Base-by-base conservation (phyloP, 2,113 vertebrate genomes). In the Pipra filicauda region DNA sequence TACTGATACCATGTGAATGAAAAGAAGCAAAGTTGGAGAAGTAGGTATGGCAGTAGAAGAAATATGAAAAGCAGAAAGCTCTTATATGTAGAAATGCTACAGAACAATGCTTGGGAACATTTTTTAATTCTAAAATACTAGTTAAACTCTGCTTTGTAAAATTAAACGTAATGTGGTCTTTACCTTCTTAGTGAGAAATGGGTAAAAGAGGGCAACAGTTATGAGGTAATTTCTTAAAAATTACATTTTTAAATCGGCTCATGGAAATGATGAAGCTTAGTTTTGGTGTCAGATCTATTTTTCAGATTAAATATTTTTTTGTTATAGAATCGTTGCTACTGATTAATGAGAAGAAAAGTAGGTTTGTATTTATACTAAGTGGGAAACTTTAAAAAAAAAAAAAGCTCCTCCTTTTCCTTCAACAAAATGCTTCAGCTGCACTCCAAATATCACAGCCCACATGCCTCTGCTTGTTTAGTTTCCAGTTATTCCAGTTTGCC, bases 401-500 rank as follows among this genome's bases (percentile, higher is more conserved):
- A 30, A 23, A 19, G 1, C 43, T 59, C 21, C 49, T 92, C 54
- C 59, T 35, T 84, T 94, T 86, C 27, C 37, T 70, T 77, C 30
- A 62, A 54, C 58, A 30, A 85, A 95, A n/a, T 62, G 65, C 65
- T 86, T 94, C 51, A 67, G 0, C 51, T 72, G 49, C 1, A 1
- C 54, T 87, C 39, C n/a, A 49, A 1, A 52, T 82, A 54, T 57
- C 57, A 31, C 31, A 65, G 58, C 41, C 55, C 70, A 19, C 79
- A 51, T 85, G 89, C 59, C 81, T 79, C 74, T 89, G 85, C 81
- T 72, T 91, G 87, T 88, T 72, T n/a, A 73, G 14, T 76, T 83
- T 96, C 89, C 72, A 73, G 87, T 94, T 96, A 61, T 89, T 96
- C 93, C 74, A 58, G 91, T 94, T 95, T 82, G 71, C 61, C 20